These are phyloP conservation scores for Acleris holmiana DNA, from an alignment of 2,888 invertebrate genomes.

Conservation along the genomic window DNA sequence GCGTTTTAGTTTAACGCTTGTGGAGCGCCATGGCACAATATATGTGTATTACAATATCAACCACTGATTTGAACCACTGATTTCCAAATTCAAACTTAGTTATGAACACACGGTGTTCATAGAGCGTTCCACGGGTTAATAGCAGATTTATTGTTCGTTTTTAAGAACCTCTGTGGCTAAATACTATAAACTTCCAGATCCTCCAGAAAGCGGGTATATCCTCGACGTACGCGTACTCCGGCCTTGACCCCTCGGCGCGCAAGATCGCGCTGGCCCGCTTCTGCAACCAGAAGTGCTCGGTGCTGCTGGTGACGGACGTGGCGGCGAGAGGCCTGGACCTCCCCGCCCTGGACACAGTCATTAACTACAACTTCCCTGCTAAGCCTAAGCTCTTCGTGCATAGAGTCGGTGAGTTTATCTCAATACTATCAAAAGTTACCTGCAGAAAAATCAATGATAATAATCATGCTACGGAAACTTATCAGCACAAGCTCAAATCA, in stretches of 20 bases:
- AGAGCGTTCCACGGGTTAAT: too few relatives aligned
- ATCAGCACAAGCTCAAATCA: too few relatives aligned
- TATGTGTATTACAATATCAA: too few relatives aligned
- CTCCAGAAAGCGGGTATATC: constrained; percentile 90
- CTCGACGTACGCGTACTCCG: constrained; percentile 97
- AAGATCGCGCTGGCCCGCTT: constrained; percentile 98
- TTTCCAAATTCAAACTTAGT: too few relatives aligned
- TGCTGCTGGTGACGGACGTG: constrained; percentile 97
- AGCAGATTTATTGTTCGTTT: too few relatives aligned
- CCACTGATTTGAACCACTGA: too few relatives aligned
- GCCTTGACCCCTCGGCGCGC: constrained; percentile 96
- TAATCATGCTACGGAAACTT: too few relatives aligned
- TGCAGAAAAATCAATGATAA: too few relatives aligned
- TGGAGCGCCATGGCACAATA: too few relatives aligned
- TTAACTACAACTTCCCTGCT: constrained; percentile 98
- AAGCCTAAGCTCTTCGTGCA: constrained; percentile 99
- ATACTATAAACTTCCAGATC: constrained; percentile 73
- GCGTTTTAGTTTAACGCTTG: too few relatives aligned
- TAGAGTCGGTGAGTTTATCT: constrained; percentile 92
- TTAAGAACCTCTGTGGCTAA: too few relatives aligned
- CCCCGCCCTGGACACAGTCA: constrained; percentile 96
- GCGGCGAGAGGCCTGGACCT: constrained; percentile 99
- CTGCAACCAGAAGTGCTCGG: constrained; percentile 90
- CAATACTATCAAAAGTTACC: not conserved
- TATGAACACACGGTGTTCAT: too few relatives aligned